These are phyloP conservation scores for Poecile montanus DNA, from an alignment of 2,797 vertebrate species.

Conservation along the genomic window DNA sequence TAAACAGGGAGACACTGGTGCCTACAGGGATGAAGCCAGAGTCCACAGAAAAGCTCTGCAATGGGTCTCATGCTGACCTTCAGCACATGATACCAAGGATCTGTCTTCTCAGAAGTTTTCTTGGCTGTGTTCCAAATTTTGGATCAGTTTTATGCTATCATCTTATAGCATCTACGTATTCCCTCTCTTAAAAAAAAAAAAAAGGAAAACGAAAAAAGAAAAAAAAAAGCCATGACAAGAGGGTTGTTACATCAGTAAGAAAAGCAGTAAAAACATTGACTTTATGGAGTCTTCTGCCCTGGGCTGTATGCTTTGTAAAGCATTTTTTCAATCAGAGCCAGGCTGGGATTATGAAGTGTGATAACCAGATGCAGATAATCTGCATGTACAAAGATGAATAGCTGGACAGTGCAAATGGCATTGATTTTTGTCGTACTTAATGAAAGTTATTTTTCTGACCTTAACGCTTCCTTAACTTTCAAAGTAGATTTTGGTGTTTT, in stretches of 20 bases:
- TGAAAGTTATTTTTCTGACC: constrained; percentile 36
- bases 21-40: background rate
- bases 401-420: background rate
- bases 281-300: constrained; percentile 48
- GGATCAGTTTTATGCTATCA: background rate
- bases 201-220: background rate
- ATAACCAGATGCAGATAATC: constrained; percentile 60
- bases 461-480: background rate
- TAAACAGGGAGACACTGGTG: background rate
- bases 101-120: background rate
- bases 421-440: constrained; percentile 40
- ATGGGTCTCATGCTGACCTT: background rate
- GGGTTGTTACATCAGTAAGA: constrained; percentile 36
- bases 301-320: constrained; percentile 57
- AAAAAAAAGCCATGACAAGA: background rate
- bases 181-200: background rate
- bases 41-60: background rate
- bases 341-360: constrained; percentile 24
- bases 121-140: background rate
- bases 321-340: constrained; percentile 45
- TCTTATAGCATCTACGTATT: background rate
- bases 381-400: background rate
- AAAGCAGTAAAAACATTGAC: constrained; percentile 46
- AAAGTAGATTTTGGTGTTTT: background rate
- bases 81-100: background rate